A percentile compares a stretch with the other conserved stretches of the same genome.
Conservation (phyloP, 2,888 invertebrate species). For the Sturmia bella region DNA sequence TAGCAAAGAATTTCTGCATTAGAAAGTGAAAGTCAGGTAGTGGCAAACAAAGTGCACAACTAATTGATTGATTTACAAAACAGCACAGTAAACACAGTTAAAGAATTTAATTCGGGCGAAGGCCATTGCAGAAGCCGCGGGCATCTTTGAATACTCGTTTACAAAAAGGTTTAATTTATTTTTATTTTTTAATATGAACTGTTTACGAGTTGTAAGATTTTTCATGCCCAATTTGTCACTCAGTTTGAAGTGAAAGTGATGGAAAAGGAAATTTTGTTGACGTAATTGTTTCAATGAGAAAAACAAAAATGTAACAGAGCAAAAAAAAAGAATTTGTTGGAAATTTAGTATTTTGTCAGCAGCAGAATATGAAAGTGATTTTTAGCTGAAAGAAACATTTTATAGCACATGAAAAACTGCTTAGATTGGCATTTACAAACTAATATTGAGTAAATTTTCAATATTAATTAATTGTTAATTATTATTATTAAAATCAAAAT, state of each 20-base stretch:
- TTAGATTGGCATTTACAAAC: too few relatives aligned
- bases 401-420: too few relatives aligned
- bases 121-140: conserved; percentile 6
- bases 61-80: too few relatives aligned
- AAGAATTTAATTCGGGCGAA: neutral
- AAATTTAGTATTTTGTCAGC: too few relatives aligned
- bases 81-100: too few relatives aligned
- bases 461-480: too few relatives aligned
- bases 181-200: neutral
- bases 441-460: too few relatives aligned
- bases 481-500: too few relatives aligned
- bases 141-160: neutral
- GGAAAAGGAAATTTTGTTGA: conserved; percentile 1
- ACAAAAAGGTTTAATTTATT: neutral
- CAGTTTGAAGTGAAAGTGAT: conserved; percentile 43
- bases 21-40: conserved; percentile 62
- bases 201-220: neutral
- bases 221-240: conserved; percentile 33
- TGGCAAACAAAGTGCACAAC: neutral
- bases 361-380: too few relatives aligned
- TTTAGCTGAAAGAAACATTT: too few relatives aligned
- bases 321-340: too few relatives aligned
- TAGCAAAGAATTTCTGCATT: too few relatives aligned
- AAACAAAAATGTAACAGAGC: neutral
- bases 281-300: neutral